Conservation (phyloP, 2,797 vertebrate genomes). For the Lophotriccus pileatus region DNA sequence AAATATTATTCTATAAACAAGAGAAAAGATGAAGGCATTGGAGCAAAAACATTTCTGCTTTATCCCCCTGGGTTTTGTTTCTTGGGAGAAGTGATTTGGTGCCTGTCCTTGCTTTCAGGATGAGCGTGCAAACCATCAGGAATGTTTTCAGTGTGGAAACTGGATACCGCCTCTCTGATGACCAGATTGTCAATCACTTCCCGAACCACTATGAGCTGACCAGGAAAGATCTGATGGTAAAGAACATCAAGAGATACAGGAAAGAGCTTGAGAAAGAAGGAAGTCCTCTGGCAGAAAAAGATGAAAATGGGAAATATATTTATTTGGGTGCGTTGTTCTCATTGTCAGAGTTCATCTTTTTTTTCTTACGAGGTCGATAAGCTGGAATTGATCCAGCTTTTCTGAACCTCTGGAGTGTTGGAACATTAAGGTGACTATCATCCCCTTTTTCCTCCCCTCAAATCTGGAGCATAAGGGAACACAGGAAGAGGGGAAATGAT, state of each 20-base stretch:
- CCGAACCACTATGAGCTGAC: conserved; percentile 98
- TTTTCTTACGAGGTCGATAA: not conserved
- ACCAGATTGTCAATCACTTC: conserved; percentile 98
- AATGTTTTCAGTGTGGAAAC: conserved; percentile 96
- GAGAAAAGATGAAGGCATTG: not conserved
- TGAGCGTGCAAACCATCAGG: conserved; percentile 97
- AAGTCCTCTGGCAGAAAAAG: conserved; percentile 93
- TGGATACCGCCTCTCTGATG: conserved; percentile 94
- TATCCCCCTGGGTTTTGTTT: not conserved
- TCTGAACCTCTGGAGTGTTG: not conserved
- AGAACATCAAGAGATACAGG: conserved; percentile 96
- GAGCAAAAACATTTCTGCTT: not conserved
- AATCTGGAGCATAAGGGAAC: not conserved
- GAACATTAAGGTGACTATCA: not conserved
- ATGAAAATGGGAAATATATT: conserved; percentile 95
- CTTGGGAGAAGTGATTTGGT: not conserved
- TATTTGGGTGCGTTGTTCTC: conserved; percentile 83
- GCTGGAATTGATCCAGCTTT: not conserved
- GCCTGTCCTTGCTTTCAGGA: conserved; percentile 77
- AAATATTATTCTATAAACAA: not conserved
- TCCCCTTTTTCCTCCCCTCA: not conserved
- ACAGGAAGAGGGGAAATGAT: not conserved
- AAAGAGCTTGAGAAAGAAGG: conserved; percentile 95
- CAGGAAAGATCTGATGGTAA: conserved; percentile 97
- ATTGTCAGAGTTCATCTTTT: not conserved